Conservation (phyloP, 2,113 vertebrate species). For the Crotalus horridus region DNA sequence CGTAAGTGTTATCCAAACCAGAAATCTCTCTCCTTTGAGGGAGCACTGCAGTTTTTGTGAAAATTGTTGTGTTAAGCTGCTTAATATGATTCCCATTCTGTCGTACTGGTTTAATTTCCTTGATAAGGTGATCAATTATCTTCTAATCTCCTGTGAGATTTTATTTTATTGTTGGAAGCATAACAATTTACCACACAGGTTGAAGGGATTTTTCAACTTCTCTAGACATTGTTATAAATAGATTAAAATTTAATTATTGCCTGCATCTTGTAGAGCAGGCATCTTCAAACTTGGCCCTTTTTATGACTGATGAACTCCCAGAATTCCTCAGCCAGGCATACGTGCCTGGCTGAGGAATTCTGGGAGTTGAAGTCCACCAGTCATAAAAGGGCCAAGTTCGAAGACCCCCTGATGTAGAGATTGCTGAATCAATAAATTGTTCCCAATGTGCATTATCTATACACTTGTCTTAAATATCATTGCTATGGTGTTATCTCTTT, state of each 20-base stretch:
- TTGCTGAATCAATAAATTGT: background rate
- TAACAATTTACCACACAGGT: background rate
- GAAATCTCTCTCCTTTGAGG: background rate
- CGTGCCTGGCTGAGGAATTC: too few relatives aligned
- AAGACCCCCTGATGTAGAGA: background rate
- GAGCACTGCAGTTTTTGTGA: background rate
- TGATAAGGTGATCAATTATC: background rate
- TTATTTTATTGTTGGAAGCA: background rate
- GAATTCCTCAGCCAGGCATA: too few relatives aligned
- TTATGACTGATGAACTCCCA: too few relatives aligned
- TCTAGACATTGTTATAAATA: background rate
- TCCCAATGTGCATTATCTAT: too few relatives aligned
- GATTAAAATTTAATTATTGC: background rate
- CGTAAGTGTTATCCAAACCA: slow-evolving; percentile 76
- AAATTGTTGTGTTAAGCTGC: background rate
- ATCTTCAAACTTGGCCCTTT: too few relatives aligned
- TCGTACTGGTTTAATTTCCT: background rate
- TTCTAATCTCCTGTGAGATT: background rate
- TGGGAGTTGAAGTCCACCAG: too few relatives aligned
- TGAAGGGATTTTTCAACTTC: background rate
- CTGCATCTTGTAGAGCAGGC: background rate
- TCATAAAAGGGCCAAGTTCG: too few relatives aligned
- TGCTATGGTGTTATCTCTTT: background rate
- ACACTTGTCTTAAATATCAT: background rate
- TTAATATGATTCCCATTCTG: background rate